Evolutionary conservation across 2,113 vertebrate genomes (phyloP), one percentile per base, ranked within the genome.

Genomic region (Ptilonorhynchus violaceus): DNA sequence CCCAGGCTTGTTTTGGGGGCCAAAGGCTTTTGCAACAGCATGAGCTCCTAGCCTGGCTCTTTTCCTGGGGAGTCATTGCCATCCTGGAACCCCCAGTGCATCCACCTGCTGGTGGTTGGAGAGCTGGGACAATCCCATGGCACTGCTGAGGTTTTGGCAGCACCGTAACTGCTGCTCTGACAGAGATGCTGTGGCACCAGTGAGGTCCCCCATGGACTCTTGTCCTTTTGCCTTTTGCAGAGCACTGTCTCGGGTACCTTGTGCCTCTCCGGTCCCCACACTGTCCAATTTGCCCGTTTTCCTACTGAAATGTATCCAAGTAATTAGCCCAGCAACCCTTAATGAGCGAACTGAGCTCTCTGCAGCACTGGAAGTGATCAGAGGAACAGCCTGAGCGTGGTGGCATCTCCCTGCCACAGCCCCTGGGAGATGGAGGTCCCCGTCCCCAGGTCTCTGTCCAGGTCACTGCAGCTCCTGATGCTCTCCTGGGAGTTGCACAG

Each of bases 261-360:
- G 8, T 79, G 77, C 76, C 86, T 93, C 74, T 89, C 62, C 2
- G 1, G 74, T 76, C 81, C 44, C 67, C 55, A 47, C 21, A 28
- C 83, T 81, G 58, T 64, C 95, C 9, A 0, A 68, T 92, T 70
- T 77, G 49, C 90, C 94, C 5, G 0, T 92, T 95, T 93, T 73
- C 95, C 89, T 95, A 63, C 86, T 81, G 95, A 96, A 92, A 92
- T 89, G 62, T 88, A 68, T 94, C 87, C 76, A 91, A 63, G 56
- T 96, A 92, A 97, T 97, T 95, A 97, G 69, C 63, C 96, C 92
- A 88, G 80, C 93, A 95, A 91, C 82, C 92, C 79, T 93, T 93
- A 86, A 94, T 66, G 87, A 96, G 85, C 94, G 20, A 6, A 8
- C 80, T 23, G 70, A 96, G 95, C 92, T 89, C 83, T 90, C 69